Evolutionary conservation across 2,888 invertebrate genomes (phyloP).

Genomic region (Phengaris alcon): DNA sequence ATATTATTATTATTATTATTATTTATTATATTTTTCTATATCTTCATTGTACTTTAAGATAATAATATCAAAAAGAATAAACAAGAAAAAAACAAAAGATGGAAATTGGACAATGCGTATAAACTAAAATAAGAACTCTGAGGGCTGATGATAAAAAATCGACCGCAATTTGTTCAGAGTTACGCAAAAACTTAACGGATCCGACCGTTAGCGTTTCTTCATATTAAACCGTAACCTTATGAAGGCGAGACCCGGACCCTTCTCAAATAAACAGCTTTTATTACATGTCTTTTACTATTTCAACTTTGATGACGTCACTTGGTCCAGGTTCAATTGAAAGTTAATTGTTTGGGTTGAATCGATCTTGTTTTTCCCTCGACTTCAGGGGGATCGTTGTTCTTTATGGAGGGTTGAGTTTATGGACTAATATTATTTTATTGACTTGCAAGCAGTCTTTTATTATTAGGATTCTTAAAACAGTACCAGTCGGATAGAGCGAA

Average conservation of each 20-base stretch:
- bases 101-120: not conserved
- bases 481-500: not conserved
- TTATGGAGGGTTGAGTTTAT: conserved; percentile 7
- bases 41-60: not conserved
- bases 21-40: too few species aligned
- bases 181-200: conserved; percentile 29
- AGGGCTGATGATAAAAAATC: not conserved
- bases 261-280: conserved; percentile 49
- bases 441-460: not conserved
- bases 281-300: conserved; percentile 45
- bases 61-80: not conserved
- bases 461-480: not conserved
- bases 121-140: not conserved
- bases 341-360: conserved; percentile 30
- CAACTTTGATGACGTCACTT: conserved; percentile 39
- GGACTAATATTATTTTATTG: not conserved
- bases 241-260: conserved; percentile 44
- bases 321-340: conserved; percentile 34
- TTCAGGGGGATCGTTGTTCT: conserved; percentile 2
- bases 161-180: conserved; percentile 24
- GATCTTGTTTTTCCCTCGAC: not conserved
- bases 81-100: not conserved
- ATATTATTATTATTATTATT: too few species aligned
- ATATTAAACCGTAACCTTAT: conserved; percentile 47
- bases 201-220: conserved; percentile 43